phyloP scores from a whole-genome alignment of 2,797 vertebrate genomes.

The Anas bernieri region DNA sequence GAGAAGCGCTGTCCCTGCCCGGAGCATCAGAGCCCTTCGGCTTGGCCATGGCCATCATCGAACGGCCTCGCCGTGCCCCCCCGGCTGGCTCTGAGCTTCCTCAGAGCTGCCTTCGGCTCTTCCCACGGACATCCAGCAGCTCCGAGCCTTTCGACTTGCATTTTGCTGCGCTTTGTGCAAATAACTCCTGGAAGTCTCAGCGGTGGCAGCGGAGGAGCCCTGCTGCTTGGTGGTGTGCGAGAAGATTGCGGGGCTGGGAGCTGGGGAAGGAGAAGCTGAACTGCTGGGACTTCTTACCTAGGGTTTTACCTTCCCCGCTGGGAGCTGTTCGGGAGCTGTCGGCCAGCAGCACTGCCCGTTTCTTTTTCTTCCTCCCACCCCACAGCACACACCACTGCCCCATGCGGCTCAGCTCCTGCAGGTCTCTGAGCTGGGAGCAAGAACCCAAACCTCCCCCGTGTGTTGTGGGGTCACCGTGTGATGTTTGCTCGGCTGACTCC shows the following conservation, averaged over 20 bases:
- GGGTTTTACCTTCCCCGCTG: neutral
- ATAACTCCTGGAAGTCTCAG: neutral
- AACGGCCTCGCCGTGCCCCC: rapidly evolving
- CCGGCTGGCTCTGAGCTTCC: neutral
- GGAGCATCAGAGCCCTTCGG: neutral
- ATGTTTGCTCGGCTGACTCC: neutral
- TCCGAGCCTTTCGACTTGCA: neutral
- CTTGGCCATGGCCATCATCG: neutral
- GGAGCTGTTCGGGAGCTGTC: neutral
- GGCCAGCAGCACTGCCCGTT: rapidly evolving
- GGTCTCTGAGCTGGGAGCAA: neutral
- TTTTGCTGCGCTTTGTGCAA: neutral
- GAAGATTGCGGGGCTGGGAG: neutral
- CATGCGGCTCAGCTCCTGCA: neutral
- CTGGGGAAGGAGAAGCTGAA: neutral
- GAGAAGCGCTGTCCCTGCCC: neutral
- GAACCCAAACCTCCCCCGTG: neutral
- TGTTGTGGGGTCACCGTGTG: neutral
- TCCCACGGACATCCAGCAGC: rapidly evolving
- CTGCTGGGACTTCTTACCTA: rapidly evolving
- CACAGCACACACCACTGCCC: rapidly evolving
- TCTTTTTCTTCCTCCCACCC: neutral
- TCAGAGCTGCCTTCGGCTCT: neutral
- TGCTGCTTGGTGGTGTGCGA: neutral
- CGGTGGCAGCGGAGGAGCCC: rapidly evolving